Evolutionary conservation across 2,888 invertebrate species (phyloP), one percentile per base, ranked within the genome.

Genomic region (Schrankia costaestrigalis): DNA sequence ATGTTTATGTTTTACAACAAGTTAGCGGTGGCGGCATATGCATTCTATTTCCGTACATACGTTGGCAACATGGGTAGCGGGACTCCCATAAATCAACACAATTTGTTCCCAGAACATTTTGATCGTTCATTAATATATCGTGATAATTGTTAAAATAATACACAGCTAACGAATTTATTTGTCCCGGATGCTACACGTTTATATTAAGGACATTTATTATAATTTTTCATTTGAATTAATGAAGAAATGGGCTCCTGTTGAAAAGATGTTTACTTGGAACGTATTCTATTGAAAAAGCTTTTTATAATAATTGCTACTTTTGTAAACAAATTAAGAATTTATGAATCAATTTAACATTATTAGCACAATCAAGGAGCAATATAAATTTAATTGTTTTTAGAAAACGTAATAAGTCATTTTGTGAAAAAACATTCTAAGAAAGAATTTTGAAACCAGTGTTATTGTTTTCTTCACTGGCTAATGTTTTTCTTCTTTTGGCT

Each of bases 21-120:
- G 55, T 50, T 40, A 28, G 49, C 24, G 34, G 43, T 40, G 35
- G 48, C 44, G 45, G 55, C 56, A 58, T 48, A 61, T 52, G 55
- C 50, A 50, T 65, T 77, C 81, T 83, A 82, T 82, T 80, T 75
- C 57, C 49, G 45, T 41, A 40, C 43, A 70, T 50, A 54, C 46
- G 34, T 35, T 70, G 41, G 55, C 81, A 59, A 72, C 73, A 71
- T 82, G 83, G 83, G 82, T 83, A 82, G 83, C 70, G 56, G 56
- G 56, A 35, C 52, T 50, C 52, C 57, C 66, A 66, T 78, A 78
- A 78, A 78, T 78, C 78, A 81, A 70, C 68, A 73, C 74, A 78
- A 81, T 81, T 78, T 78, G 78, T 78, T 82, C 79, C 73, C 63
- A 70, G 78, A 78, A 74, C 56, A 41, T 46, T 55, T 46, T 55